Base-by-base conservation (phyloP, 23 tunicate species). In the Trididemnum miniatum region DNA sequence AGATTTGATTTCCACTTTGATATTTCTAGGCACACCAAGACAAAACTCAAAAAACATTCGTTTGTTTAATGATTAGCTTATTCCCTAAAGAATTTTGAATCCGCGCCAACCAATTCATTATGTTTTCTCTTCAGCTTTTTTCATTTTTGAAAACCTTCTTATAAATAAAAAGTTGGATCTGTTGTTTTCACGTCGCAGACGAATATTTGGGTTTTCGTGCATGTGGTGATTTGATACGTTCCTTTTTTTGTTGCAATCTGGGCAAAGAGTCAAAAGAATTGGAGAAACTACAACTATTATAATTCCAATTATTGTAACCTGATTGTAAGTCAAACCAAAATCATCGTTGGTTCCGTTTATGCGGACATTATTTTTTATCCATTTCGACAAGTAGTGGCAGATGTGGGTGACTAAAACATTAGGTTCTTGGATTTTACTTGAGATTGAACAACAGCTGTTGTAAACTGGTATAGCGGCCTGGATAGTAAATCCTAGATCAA, bases 221-320 rank as follows among this genome's bases (percentile, higher is more conserved):
- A 9, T 7, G 15, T 15, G 15, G 54, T 44, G 54, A 44, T 44
- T 44, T 44, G 54, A 44, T 7, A 7, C 54, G 15, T 44, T 44
- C 54, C 15, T 9, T n/a, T 83, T 66, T n/a, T 72, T 63, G 52
- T 89, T 57, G 81, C 95, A 89, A 66, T 89, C 95, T 25, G 95
- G 95, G 60, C 95, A 89, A n/a, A 89, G 84, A 0, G 88, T 89
- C n/a, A 89, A 74, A 2, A 89, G 82, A 22, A 89, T 64, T 2
- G 95, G 95, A 38, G 52, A 75, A 0, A 78, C 22, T 0, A 89
- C 77, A 18, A 89, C 95, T 15, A 89, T 89, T 29, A 89, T 63
- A 7, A 89, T 89, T 25, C 95, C 95, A 15, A 89, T 84, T 0
- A 89, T 54, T 18, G 95, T 89, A 27, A 89, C 88, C 26, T 89